Evolutionary conservation across 2,113 vertebrate genomes (phyloP).

Genomic region (Carettochelys insculpta): DNA sequence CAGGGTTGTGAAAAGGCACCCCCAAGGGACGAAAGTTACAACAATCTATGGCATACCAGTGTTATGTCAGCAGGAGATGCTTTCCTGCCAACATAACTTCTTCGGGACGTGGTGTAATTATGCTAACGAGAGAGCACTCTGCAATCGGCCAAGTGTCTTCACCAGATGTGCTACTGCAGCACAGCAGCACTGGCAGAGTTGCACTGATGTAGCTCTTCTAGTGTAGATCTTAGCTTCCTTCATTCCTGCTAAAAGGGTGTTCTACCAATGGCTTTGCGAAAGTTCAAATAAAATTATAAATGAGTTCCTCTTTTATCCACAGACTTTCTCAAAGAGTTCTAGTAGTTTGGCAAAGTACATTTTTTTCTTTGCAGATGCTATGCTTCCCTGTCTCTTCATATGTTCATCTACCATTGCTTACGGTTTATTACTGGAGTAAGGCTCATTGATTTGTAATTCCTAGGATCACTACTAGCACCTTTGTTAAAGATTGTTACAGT

Average conservation of each 20-base stretch:
- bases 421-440: neutral
- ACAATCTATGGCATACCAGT: too few relatives aligned
- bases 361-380: neutral
- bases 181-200: too few relatives aligned
- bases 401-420: neutral
- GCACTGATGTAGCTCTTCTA: too few relatives aligned
- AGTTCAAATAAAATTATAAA: neutral
- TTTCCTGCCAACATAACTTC: too few relatives aligned
- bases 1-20: too few relatives aligned
- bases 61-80: too few relatives aligned
- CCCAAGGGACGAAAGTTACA: too few relatives aligned
- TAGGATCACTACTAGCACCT: neutral
- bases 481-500: neutral
- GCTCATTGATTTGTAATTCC: neutral
- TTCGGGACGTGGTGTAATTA: too few relatives aligned
- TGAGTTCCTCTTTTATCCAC: neutral
- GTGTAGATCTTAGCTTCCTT: neutral
- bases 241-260: neutral
- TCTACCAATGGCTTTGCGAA: neutral
- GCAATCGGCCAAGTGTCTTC: too few relatives aligned
- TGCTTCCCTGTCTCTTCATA: neutral
- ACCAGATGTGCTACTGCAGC: too few relatives aligned
- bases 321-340: neutral
- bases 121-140: too few relatives aligned
- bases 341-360: neutral